phyloP scores from a whole-genome alignment of 1,140 invertebrate genomes.

The Drosophila kohkoa region DNA sequence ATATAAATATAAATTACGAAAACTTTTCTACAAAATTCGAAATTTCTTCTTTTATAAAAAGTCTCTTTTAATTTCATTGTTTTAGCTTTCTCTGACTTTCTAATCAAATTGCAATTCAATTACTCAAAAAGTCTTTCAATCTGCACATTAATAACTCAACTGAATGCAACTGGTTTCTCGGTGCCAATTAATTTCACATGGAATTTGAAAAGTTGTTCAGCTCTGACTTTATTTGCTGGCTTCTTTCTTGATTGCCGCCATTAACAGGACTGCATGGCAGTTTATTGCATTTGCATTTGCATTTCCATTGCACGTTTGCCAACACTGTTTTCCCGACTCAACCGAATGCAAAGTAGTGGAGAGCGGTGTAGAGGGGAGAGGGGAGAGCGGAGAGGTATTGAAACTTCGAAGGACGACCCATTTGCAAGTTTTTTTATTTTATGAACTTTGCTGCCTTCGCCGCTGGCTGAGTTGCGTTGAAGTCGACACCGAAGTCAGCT shows the following conservation, averaged over 20 bases:
- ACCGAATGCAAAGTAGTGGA: slow-evolving; percentile 12
- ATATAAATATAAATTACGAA: too few species aligned
- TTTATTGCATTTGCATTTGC: slow-evolving; percentile 24
- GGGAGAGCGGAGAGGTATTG: slow-evolving; percentile 22
- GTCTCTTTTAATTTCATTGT: too few species aligned
- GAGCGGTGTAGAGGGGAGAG: too few species aligned
- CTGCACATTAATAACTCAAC: neutral
- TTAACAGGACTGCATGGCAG: slow-evolving; percentile 12
- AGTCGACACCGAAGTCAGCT: neutral
- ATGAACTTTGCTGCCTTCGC: slow-evolving; percentile 23
- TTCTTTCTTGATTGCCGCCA: slow-evolving; percentile 13
- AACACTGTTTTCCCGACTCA: slow-evolving; percentile 16
- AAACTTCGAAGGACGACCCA: slow-evolving; percentile 43
- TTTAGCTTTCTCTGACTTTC: neutral
- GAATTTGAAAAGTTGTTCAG: neutral
- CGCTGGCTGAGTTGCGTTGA: neutral
- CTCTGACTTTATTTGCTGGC: slow-evolving; percentile 6
- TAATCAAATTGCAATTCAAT: neutral
- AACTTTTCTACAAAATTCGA: too few species aligned
- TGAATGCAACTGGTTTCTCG: neutral
- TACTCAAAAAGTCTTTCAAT: neutral
- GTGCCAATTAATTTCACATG: slow-evolving; percentile 3
- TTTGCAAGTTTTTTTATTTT: slow-evolving; percentile 23
- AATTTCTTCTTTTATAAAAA: too few species aligned
- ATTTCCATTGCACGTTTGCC: slow-evolving; percentile 14